Percentiles rank a stretch among this genome's conserved stretches.
phyloP scores from a whole-genome alignment of 53 echinoderm and acorn worm species.

The Apostichopus leukothele region DNA sequence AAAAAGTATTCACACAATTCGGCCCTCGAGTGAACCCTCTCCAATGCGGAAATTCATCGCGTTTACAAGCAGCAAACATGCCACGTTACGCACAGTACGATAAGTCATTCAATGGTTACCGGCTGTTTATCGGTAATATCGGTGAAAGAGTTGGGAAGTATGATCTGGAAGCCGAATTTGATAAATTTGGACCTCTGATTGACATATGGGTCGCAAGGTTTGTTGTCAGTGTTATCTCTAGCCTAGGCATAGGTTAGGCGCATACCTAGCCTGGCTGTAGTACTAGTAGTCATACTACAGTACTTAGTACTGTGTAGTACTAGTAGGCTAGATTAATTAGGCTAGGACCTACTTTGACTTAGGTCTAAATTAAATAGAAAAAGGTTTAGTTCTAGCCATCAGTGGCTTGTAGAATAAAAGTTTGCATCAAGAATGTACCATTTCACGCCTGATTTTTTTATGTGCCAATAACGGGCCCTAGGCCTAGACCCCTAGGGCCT shows the following conservation, averaged over 20 bases:
- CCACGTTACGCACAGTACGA: constrained; percentile 47
- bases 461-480: too few species aligned
- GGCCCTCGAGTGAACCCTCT: too few species aligned
- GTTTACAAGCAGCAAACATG: neutral
- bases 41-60: neutral
- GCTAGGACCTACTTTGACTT: too few species aligned
- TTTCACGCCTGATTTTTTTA: too few species aligned
- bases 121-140: constrained; percentile 76
- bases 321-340: too few species aligned
- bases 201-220: constrained; percentile 88
- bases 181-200: constrained; percentile 65
- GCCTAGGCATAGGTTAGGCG: neutral
- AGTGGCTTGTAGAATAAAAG: too few species aligned
- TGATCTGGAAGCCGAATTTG: constrained; percentile 77
- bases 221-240: neutral
- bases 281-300: neutral
- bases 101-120: constrained; percentile 69
- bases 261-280: neutral
- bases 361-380: too few species aligned
- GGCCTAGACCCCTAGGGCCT: too few species aligned
- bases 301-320: too few species aligned
- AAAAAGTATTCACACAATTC: too few species aligned
- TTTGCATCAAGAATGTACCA: too few species aligned
- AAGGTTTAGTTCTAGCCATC: too few species aligned
- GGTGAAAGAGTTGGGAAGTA: constrained; percentile 81